Evolutionary conservation across 1,140 invertebrate genomes (phyloP).

Genomic region (Drosophila melanica): DNA sequence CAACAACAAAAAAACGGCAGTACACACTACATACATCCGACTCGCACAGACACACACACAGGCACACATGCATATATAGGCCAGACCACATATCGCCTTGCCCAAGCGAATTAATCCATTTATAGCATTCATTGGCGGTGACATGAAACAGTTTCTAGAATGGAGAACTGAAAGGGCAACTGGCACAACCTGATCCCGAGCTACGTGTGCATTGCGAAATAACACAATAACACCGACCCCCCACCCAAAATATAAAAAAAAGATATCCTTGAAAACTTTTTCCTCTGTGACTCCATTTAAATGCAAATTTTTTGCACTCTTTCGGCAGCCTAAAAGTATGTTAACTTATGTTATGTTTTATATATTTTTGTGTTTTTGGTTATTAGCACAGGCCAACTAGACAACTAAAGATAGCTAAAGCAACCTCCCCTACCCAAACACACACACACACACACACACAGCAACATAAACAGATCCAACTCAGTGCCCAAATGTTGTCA

Average conservation of each 20-base stretch:
- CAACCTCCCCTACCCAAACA: background rate
- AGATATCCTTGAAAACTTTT: background rate
- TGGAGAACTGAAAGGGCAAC: background rate
- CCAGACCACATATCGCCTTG: constrained; percentile 45
- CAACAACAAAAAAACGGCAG: constrained; percentile 20
- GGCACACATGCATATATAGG: constrained; percentile 5
- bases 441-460: constrained; percentile 1
- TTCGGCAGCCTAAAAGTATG: constrained; percentile 43
- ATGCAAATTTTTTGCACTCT: constrained; percentile 71
- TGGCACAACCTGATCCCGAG: constrained; percentile 12
- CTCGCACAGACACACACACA: constrained; percentile 23
- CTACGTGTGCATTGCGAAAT: constrained; percentile 17
- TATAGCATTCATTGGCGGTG: constrained; percentile 73
- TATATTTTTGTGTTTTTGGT: constrained; percentile 39
- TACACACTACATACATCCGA: constrained; percentile 31
- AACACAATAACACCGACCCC: background rate
- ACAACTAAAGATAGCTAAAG: background rate
- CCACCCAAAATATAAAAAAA: background rate
- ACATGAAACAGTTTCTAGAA: constrained; percentile 48
- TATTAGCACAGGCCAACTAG: constrained; percentile 41
- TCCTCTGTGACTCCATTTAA: constrained; percentile 53
- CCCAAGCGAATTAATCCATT: constrained; percentile 78
- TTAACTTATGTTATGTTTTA: constrained; percentile 50
- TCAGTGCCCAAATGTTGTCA: constrained; percentile 17
- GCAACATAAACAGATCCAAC: constrained; percentile 25